These are phyloP conservation scores for Malurus leucopterus DNA, from an alignment of 2,797 vertebrate genomes.

Conservation along the genomic window DNA sequence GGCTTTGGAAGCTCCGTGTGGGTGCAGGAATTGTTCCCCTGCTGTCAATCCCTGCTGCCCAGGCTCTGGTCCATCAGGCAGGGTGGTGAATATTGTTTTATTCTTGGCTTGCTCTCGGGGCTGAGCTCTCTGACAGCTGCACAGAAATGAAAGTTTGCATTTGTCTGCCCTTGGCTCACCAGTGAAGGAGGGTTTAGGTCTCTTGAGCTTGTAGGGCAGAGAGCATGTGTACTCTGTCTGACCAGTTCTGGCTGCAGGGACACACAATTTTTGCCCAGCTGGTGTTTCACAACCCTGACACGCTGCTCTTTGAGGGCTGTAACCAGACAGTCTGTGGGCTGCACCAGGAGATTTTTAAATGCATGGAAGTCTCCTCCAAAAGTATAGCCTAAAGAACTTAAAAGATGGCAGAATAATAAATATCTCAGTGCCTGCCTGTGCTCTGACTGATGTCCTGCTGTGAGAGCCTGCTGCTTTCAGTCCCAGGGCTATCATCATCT, in stretches of 20 bases:
- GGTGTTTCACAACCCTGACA: neutral
- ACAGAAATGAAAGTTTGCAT: neutral
- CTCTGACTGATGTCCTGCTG: neutral
- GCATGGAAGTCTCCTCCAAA: neutral
- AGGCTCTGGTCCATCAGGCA: neutral
- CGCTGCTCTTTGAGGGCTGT: neutral
- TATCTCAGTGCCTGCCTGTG: neutral
- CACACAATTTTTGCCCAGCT: neutral
- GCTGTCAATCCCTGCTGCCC: neutral
- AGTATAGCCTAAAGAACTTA: neutral
- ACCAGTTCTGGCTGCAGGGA: neutral
- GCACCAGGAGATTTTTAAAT: neutral
- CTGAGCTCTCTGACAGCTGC: neutral
- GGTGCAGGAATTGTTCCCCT: neutral
- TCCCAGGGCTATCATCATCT: neutral
- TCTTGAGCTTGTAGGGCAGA: neutral
- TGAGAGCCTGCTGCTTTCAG: neutral
- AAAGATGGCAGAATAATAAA: neutral
- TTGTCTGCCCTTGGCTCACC: neutral
- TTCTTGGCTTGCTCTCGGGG: accelerated
- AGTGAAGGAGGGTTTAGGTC: neutral
- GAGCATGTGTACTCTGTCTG: neutral
- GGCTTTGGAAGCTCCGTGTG: neutral
- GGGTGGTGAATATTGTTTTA: neutral
- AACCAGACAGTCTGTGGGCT: neutral